Evolutionary conservation across 2,888 invertebrate species (phyloP).

Genomic region (Drosophila greeni): DNA sequence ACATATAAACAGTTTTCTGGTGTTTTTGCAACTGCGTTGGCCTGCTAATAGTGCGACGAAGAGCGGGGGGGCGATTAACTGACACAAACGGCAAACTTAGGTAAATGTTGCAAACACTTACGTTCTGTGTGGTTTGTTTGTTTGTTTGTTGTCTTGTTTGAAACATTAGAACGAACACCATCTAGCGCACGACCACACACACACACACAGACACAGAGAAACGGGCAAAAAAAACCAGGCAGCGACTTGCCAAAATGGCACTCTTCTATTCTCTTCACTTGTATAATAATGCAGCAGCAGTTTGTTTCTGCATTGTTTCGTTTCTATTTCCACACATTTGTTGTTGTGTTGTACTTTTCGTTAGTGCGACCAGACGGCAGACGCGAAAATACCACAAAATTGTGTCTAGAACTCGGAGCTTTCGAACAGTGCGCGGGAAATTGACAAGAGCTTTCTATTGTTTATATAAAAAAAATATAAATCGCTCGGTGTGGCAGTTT

Average conservation of each 20-base stretch:
- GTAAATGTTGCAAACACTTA: slow-evolving; percentile 36
- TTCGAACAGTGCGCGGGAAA: slow-evolving; percentile 3
- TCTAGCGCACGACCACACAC: slow-evolving; percentile 10
- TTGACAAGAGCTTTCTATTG: neutral
- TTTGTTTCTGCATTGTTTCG: slow-evolving; percentile 34
- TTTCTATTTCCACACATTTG: slow-evolving; percentile 36
- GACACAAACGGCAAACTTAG: slow-evolving; percentile 14
- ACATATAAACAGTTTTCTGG: slow-evolving; percentile 21
- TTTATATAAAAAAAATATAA: neutral
- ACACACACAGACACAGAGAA: slow-evolving; percentile 6
- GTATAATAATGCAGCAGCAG: slow-evolving; percentile 33
- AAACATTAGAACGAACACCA: slow-evolving; percentile 10
- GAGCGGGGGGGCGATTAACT: slow-evolving; percentile 4
- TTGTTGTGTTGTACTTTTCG: slow-evolving; percentile 26
- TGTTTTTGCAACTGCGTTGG: slow-evolving; percentile 36
- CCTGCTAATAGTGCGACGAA: slow-evolving; percentile 8
- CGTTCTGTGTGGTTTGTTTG: slow-evolving; percentile 25
- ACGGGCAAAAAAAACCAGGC: slow-evolving; percentile 25
- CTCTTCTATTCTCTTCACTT: slow-evolving; percentile 32
- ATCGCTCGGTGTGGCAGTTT: too few species aligned
- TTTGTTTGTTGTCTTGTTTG: slow-evolving; percentile 9
- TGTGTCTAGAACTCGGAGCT: neutral
- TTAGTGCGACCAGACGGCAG: slow-evolving; percentile 6
- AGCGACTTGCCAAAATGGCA: slow-evolving; percentile 31
- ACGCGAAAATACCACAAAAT: neutral